A percentile compares a stretch with the other conserved stretches of the same genome.
Conservation (phyloP, 2,113 vertebrate genomes). For the Sterrhoptilus dennistouni region DNA sequence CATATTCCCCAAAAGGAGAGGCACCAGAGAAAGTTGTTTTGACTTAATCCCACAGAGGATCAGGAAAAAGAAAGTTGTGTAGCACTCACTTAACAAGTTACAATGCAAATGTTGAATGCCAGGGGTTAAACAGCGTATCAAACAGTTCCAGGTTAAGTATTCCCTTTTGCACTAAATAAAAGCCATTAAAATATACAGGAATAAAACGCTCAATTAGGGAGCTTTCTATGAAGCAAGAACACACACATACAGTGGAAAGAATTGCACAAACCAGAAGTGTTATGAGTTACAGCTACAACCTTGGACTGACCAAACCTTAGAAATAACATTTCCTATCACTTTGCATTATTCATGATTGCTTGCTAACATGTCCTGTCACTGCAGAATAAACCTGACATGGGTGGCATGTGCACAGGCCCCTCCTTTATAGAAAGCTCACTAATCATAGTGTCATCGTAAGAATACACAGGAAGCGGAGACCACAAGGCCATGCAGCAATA, state of each 20-base stretch:
- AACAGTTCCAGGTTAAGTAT: conserved; percentile 49
- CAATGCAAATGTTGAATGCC: conserved; percentile 62
- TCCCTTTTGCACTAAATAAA: conserved; percentile 71
- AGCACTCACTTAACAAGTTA: conserved; percentile 52
- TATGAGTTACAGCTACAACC: conserved; percentile 24
- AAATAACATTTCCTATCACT: neutral
- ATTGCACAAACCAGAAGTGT: conserved; percentile 47
- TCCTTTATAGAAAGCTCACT: conserved; percentile 66
- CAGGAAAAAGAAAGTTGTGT: conserved; percentile 62
- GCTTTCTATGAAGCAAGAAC: conserved; percentile 56
- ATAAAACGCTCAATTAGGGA: conserved; percentile 54
- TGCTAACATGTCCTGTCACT: neutral
- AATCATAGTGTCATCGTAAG: conserved; percentile 56
- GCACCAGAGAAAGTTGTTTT: conserved; percentile 75
- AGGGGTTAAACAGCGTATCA: conserved; percentile 56
- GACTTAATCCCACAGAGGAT: conserved; percentile 64
- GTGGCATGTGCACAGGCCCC: conserved; percentile 42
- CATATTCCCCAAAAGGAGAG: conserved; percentile 68
- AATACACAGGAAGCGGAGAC: conserved; percentile 71
- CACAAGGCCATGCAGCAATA: conserved; percentile 75
- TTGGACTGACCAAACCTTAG: conserved; percentile 2
- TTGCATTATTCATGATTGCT: neutral
- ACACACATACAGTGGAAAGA: conserved; percentile 29
- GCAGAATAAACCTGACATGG: conserved; percentile 35
- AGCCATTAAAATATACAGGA: conserved; percentile 64